Evolutionary conservation across 2,888 invertebrate genomes (phyloP), one percentile per base, ranked within the genome.

Genomic region (Caenorhabditis imperialis): DNA sequence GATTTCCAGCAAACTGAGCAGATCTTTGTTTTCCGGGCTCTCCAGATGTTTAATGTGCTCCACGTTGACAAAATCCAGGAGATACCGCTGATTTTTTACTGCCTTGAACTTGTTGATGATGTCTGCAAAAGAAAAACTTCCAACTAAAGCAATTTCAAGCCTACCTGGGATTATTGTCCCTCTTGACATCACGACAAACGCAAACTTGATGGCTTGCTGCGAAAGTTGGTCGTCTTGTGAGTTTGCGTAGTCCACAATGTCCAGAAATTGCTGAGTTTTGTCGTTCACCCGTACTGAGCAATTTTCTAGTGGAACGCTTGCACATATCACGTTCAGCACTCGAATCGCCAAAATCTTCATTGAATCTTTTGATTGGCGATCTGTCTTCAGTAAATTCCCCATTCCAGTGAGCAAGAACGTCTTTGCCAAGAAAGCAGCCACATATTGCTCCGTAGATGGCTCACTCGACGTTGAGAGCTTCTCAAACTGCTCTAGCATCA

Each of bases 281-380:
- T 51, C 58, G 18, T 55, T 65, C 30, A 73, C 23, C 6, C 23
- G 23, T 0, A 73, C 60, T 3, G 20, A 4, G 33, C 54, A 55
- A 2, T 35, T 48, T 7, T 48, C 37, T 3, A 65, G 23, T 12
- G 33, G 37, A 0, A 23, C 3, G 2, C 10, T 20, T 0, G 42
- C 23, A 14, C 50, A 67, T 7, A 67, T 44, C 1, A 57, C 67
- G 22, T 67, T 67, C 22, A 67, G 51, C 1, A 67, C 67, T 44
- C 67, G 61, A 10, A 74, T 47, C 0, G 74, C 74, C 10, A 74
- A n/a, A 30, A 74, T 74, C 23, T 74, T 74, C 67, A 67, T 67
- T 6, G 67, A 67, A 40, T 74, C 74, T 14, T 61, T 74, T 2
- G 74, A 67, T 23, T 73, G 60, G 0, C 35, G 48, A 22, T 74